Evolutionary conservation across 2,113 vertebrate species (phyloP), one percentile per base, ranked within the genome.

Genomic region (Emydocephalus ijimae): DNA sequence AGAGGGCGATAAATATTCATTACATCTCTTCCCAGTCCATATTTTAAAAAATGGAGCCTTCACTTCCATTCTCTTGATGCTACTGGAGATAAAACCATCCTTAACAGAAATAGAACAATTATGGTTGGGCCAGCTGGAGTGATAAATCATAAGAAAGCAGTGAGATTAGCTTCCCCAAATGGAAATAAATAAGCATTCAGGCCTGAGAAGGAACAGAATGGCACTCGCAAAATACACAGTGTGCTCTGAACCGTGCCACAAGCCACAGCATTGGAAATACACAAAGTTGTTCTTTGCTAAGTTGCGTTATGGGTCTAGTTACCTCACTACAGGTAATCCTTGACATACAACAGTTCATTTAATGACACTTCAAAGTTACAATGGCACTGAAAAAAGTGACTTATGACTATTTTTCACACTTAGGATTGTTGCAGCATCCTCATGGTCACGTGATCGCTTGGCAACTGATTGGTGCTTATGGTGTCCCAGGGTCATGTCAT

Each of bases 1-100:
- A 96, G 95, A 93, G 95, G 43, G 89, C 91, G 93, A 96, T 96
- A 96, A 97, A 96, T 97, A 97, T 97, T 96, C 94, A 96, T 95
- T 94, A 74, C 56, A 1, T 85, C 93, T 91, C 91, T 93, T 95
- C 23, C 7, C 57, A 91, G 95, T 91, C 92, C 89, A 93, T 93
- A 92, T 95, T 96, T 92, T 96, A 93, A 96, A 96, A 94, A 52
- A 91, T 88, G 90, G 52, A 94, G 91, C 91, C 95, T 95, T 95
- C 92, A 86, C 89, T 95, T 96, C 95, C 95, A 95, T 96, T 95
- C 96, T 96, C 59, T 92, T 86, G 94, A 93, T 95, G 95, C 9
- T 93, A 91, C 93, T 91, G 93, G 86, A 96, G 95, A 97, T 96
- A 97, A 96, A 96, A 96, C 87, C 94, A 92, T 96, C 95, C 54